Base-by-base conservation (phyloP, 2,888 invertebrate species). In the Caenorhabditis imperialis region DNA sequence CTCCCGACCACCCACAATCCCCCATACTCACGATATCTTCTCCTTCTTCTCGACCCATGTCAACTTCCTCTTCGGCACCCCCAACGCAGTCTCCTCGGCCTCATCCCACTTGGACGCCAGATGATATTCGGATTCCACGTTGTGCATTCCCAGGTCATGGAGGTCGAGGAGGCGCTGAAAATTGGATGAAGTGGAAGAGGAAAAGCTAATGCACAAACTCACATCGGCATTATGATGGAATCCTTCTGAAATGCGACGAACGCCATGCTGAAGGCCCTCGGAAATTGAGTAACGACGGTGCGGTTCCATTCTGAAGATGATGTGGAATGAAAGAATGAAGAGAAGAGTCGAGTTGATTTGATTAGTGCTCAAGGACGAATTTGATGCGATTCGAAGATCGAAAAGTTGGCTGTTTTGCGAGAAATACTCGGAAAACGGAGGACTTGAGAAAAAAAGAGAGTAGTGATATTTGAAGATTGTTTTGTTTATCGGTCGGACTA, bases 11-110 rank as follows among this genome's bases (percentile, higher is more conserved):
- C n/a, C n/a, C n/a, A n/a, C n/a, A n/a, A n/a, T n/a, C n/a, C n/a
- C n/a, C n/a, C n/a, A n/a, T n/a, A 76, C 73, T 65, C 45, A 79
- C 78, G 74, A 71, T 10, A 79, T 79, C 35, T 79, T 76, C 51
- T 79, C 72, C 50, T 74, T 73, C 44, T 61, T 67, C n/a, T 74
- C 74, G 20, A 74, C 61, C 27, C 51, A 74, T 16, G 74, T 63
- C 55, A 63, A 47, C 20, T 67, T 74, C 14, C 67, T 42, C 25
- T 23, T 25, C 23, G 54, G 65, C 8, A 51, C 61, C 40, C 74
- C 74, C 25, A 74, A 22, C 12, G 61, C 42, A 12, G 37, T 51
- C 20, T 55, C 44, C 23, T 73, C 67, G 3, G 53, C 60, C 35
- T 73, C 61, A n/a, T 67, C 61, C 47, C 67, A 67, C 47, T 74